Base-by-base conservation (phyloP, 2,797 vertebrate species). In the Hirundo rustica region DNA sequence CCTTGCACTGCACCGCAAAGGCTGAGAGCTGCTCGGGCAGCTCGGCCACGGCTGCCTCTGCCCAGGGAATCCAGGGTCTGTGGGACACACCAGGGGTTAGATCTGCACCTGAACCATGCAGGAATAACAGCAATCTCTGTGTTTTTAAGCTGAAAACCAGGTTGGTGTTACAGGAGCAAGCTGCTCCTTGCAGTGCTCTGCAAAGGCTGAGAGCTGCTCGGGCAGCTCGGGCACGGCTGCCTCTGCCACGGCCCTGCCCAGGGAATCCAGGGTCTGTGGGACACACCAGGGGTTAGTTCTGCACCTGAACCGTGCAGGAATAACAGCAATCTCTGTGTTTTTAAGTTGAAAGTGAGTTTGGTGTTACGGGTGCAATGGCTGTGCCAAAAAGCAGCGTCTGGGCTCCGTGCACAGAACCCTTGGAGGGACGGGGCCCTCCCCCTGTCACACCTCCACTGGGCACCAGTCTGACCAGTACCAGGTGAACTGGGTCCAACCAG, bases 281-380 rank as follows among this genome's bases (percentile, higher is more conserved):
- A 22, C 54, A n/a, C 32, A 22, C 13, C 54, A 22, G 13, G 53
- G 54, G 32, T 55, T 7, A 10, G 54, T 13, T 22, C 21, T 55
- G 32, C 54, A 55, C 54, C 17, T 15, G 32, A 1, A 1, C 15
- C 0, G 2, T 4, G 32, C 44, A 14, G 64, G 10, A 38, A 25
- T 2, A 4, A 22, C 5, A 25, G 29, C 29, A 25, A 14, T 1
- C 4, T 40, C 4, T 40, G 38, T 2, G 21, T 21, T 57, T 21
- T 16, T 14, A 12, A 34, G 30, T 6, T 40, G 30, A 32, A 18
- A 55, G 40, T 10, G 1, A 9, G 47, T 18, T 34, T 9, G 68
- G 3, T 8, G 6, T 1, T 2, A 16, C 0, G 13, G 19, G 47
- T 55, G 30, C 17, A 54, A 32, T 0, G 5, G n/a, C 1, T 40